Conservation (phyloP, 2,113 vertebrate genomes). For the Sapajus apella region DNA sequence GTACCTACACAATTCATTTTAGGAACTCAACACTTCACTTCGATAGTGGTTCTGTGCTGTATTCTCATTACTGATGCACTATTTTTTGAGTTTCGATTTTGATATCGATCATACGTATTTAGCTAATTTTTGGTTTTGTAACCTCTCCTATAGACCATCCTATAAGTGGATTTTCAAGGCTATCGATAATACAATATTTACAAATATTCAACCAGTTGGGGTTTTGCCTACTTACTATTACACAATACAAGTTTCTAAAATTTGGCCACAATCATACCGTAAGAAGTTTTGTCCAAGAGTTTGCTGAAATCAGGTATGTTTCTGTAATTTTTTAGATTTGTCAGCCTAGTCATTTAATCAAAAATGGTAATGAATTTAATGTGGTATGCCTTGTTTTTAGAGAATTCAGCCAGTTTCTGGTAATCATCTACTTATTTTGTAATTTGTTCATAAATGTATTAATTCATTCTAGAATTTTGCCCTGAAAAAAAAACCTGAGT, state of each 20-base stretch:
- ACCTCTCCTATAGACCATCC: not conserved
- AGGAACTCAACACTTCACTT: not conserved
- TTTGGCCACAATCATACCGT: not conserved
- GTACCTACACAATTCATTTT: not conserved
- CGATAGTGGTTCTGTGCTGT: not conserved
- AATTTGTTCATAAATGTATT: slow-evolving; percentile 16
- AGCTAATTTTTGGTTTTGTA: not conserved
- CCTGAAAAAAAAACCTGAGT: not conserved
- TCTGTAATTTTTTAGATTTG: not conserved
- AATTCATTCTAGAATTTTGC: slow-evolving; percentile 32
- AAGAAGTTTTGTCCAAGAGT: not conserved
- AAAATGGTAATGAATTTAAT: slow-evolving; percentile 29
- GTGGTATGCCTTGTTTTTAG: not conserved
- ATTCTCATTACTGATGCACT: not conserved
- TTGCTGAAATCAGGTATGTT: not conserved
- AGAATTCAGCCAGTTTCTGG: not conserved
- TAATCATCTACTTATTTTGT: slow-evolving; percentile 1
- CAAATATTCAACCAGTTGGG: not conserved
- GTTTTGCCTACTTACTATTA: not conserved
- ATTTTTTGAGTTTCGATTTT: not conserved
- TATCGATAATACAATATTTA: not conserved
- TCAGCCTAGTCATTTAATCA: not conserved
- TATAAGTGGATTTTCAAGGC: slow-evolving; percentile 24
- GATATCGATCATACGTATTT: not conserved
- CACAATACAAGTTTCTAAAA: not conserved